Base-by-base conservation (phyloP, 2,888 invertebrate genomes). In the Pristionchus maxplancki region DNA sequence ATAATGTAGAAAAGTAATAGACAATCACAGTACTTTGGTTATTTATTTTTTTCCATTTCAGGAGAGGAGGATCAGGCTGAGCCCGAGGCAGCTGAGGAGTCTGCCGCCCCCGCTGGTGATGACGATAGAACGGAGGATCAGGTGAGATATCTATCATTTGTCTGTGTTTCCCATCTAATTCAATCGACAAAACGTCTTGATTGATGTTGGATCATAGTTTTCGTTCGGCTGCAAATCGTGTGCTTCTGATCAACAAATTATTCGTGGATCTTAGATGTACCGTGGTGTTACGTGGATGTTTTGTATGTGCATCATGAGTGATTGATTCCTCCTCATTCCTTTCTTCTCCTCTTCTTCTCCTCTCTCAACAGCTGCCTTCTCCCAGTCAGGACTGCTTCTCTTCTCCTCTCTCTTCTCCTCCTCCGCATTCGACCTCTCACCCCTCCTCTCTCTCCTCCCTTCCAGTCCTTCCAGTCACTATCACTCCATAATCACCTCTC, bases 61-160 rank as follows among this genome's bases (percentile, higher is more conserved):
- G 91, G 90, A 64, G 91, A 90, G 48, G 91, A 90, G 85, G 90
- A 90, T 86, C 90, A 90, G 50, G 91, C 92, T 87, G 91, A 92
- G 87, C 90, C 90, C 58, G 92, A 89, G 86, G 90, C 88, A 20
- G 91, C 89, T 6, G 91, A 88, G 34, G 93, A 90, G 48, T 88
- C 81, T 62, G 88, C 87, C 71, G 89, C 87, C 11, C 71, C 89
- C 11, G 87, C 48, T 24, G 89, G 82, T 17, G 89, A 89, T 44
- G 89, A 90, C 34, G 94, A 94, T 89, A 91, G 93, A 74, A 94
- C 94, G 78, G 94, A 94, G 90, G 94, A 94, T 90, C 94, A 94
- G 93, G 94, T 93, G 89, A 85, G 82, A 50, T 3, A 34, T 20
- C 6, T 4, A 34, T 31, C 67, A 1, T 64, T 11, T 28, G 11